Base-by-base conservation (phyloP, 2,797 vertebrate species). In the Knipowitschia caucasica region DNA sequence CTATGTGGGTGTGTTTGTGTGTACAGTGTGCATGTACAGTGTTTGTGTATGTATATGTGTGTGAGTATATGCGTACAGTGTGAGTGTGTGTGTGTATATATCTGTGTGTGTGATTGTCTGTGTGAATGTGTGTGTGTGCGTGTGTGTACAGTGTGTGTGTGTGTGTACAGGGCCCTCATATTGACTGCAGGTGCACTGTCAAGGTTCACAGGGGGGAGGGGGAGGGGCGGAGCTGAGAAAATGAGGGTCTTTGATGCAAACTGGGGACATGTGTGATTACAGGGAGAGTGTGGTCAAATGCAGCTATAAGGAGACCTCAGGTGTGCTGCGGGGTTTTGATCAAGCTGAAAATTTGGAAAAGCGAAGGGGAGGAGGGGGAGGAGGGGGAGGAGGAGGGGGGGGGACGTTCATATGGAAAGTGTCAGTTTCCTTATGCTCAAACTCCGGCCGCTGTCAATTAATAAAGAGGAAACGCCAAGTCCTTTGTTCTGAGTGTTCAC, bases 201-300 rank as follows among this genome's bases (percentile, higher is more conserved):
- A 67, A 53, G 46, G 59, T 44, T 56, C 47, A 68, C 30, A 23
- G 25, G 71, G 77, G 72, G 77, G 75, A 23, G 71, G 77, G 72
- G 77, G 75, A 10, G 59, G 58, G 60, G 59, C 65, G 59, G 70
- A 85, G 78, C 58, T 57, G 64, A 45, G 69, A 78, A 83, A 83
- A 85, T 84, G 67, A 85, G 62, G 61, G 67, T 66, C 76, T 81
- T 83, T 82, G 81, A 85, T 76, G 71, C 72, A 73, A 79, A 70
- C 63, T 44, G 69, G 73, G 69, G 72, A 75, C 67, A 66, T 77
- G 75, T 83, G 82, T 80, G 75, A 82, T 81, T 83, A 80, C 52
- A 34, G 69, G 65, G 34, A 50, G 68, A 46, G 64, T 64, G 53
- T 71, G 64, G 53, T 64, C 70, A 62, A 39, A 59, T 44, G 56